Percentiles rank a stretch among this genome's conserved stretches.
phyloP scores from a whole-genome alignment of 2,113 vertebrate genomes.

The Lagopus muta region DNA sequence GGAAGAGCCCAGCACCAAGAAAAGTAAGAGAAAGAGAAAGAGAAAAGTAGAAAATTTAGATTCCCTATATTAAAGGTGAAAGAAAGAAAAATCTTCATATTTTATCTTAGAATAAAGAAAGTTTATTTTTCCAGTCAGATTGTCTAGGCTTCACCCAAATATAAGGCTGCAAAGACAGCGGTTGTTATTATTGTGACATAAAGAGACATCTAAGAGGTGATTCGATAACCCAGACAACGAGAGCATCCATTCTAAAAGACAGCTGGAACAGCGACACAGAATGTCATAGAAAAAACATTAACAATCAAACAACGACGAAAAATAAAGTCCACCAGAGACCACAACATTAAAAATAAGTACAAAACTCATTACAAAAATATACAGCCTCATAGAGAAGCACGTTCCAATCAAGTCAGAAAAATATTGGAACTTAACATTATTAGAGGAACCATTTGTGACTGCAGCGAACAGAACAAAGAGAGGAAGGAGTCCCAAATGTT shows the following conservation, averaged over 20 bases:
- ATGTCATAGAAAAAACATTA: conserved; percentile 86
- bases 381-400: conserved; percentile 93
- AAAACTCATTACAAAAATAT: conserved; percentile 96
- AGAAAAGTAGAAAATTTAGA: conserved; percentile 91
- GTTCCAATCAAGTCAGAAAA: conserved; percentile 86
- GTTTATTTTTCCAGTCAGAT: conserved; percentile 97
- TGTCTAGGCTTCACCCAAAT: conserved; percentile 93
- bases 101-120: conserved; percentile 92
- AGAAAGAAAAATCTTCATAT: conserved; percentile 89
- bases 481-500: conserved; percentile 77
- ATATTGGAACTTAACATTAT: conserved; percentile 86
- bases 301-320: conserved; percentile 87
- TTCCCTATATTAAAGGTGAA: conserved; percentile 87
- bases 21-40: conserved; percentile 88
- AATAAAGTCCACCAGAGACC: conserved; percentile 84
- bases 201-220: conserved; percentile 81
- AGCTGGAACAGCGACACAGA: conserved; percentile 84
- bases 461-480: conserved; percentile 76
- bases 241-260: conserved; percentile 81
- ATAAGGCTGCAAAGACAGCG: conserved; percentile 90
- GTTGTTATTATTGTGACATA: conserved; percentile 78
- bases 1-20: conserved; percentile 93
- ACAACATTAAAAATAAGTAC: conserved; percentile 89
- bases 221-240: conserved; percentile 82
- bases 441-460: conserved; percentile 79